A percentile compares a stretch with the other conserved stretches of the same genome.
Evolutionary conservation across 2,113 vertebrate species (phyloP).

Genomic region (Electrona antarctica): DNA sequence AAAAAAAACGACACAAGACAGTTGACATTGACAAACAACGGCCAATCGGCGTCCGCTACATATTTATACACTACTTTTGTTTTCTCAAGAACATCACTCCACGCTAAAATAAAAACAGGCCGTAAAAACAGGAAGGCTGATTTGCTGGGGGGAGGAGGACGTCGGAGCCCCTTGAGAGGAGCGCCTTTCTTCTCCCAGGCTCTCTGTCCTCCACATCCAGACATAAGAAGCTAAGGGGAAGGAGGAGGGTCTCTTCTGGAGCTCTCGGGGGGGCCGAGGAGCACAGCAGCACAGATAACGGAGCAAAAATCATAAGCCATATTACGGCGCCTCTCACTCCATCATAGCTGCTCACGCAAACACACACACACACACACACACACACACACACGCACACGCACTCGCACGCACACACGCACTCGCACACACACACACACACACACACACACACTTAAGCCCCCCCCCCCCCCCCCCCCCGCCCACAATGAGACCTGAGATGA

Average conservation of each 20-base stretch:
- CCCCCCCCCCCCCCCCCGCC: slow-evolving; percentile 12
- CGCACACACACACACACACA: slow-evolving; percentile 18
- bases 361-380: slow-evolving; percentile 25
- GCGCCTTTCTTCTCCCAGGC: not conserved
- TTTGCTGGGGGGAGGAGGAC: too few species aligned
- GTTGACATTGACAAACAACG: too few species aligned
- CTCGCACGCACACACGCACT: not conserved
- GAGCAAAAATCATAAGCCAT: slow-evolving; percentile 57
- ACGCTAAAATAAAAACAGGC: too few species aligned
- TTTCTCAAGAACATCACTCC: too few species aligned
- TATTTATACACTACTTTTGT: too few species aligned
- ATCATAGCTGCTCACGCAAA: not conserved
- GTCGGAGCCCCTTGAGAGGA: not conserved
- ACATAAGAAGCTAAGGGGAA: not conserved
- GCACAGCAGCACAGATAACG: slow-evolving; percentile 49
- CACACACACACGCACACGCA: slow-evolving; percentile 22
- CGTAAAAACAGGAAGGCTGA: too few species aligned
- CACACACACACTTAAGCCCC: slow-evolving; percentile 22
- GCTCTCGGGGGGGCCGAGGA: slow-evolving; percentile 28
- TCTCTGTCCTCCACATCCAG: not conserved
- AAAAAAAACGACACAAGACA: too few species aligned
- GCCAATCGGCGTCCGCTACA: too few species aligned
- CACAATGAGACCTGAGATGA: slow-evolving; percentile 68
- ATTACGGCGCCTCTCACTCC: slow-evolving; percentile 49
- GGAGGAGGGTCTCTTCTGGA: not conserved